A percentile compares a stretch with the other conserved stretches of the same genome.
phyloP scores from a whole-genome alignment of 2,888 invertebrate genomes.

The Brenthis ino region DNA sequence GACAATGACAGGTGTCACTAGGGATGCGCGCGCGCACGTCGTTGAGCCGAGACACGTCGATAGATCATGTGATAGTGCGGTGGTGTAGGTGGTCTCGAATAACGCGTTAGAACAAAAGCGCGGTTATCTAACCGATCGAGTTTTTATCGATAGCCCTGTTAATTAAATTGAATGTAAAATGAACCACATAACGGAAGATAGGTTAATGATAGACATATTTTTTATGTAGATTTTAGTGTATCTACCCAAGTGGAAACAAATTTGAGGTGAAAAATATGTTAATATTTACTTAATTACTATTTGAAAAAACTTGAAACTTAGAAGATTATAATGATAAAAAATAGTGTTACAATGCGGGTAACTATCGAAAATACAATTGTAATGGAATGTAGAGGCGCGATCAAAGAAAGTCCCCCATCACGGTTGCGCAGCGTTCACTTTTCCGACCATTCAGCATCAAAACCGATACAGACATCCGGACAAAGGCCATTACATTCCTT shows the following conservation, averaged over 20 bases:
- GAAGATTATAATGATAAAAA: background rate
- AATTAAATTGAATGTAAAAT: constrained; percentile 43
- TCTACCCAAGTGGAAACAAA: constrained; percentile 10
- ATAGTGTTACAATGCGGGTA: background rate
- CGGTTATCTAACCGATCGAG: constrained; percentile 62
- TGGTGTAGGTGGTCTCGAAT: constrained; percentile 66
- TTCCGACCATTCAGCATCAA: constrained; percentile 34
- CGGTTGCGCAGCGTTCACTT: constrained; percentile 26
- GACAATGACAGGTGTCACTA: constrained; percentile 80
- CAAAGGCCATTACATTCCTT: constrained; percentile 74
- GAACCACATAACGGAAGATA: constrained; percentile 31
- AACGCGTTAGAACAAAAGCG: constrained; percentile 58
- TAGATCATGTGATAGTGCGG: constrained; percentile 78
- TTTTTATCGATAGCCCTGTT: constrained; percentile 45
- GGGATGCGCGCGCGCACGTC: constrained; percentile 65
- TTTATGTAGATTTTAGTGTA: constrained; percentile 18
- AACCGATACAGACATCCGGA: constrained; percentile 54
- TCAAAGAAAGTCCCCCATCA: constrained; percentile 23
- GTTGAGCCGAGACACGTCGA: constrained; percentile 56
- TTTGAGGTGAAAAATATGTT: background rate
- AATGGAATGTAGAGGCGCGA: constrained; percentile 16
- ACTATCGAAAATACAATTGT: constrained; percentile 11
- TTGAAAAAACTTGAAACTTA: background rate
- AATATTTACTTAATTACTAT: background rate
- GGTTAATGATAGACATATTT: constrained; percentile 20